These are phyloP conservation scores for Drosophila aff. DNA, from an alignment of 1,140 invertebrate genomes.

Conservation along the genomic window DNA sequence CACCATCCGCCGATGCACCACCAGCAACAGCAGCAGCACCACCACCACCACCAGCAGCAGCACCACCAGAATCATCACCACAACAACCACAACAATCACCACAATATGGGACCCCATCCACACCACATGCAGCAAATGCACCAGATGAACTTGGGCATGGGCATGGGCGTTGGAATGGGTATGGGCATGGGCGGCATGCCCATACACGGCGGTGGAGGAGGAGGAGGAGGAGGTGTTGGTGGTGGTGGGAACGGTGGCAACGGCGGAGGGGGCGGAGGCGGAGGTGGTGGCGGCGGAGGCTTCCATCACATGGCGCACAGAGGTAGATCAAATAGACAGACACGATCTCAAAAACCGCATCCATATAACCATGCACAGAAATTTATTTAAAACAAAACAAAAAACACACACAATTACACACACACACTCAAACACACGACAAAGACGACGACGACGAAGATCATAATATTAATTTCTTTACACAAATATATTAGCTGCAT, in stretches of 20 bases:
- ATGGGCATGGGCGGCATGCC: slow-evolving; percentile 54
- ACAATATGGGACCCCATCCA: slow-evolving; percentile 46
- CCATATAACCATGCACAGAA: slow-evolving; percentile 85
- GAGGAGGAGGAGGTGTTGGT: not conserved
- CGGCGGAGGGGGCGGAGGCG: slow-evolving; percentile 25
- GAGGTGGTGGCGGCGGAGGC: slow-evolving; percentile 56
- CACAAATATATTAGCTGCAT: slow-evolving; percentile 79
- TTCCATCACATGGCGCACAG: slow-evolving; percentile 84
- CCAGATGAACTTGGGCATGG: slow-evolving; percentile 44
- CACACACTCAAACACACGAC: not conserved
- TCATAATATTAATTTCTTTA: slow-evolving; percentile 71
- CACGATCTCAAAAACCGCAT: slow-evolving; percentile 85
- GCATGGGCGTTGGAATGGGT: slow-evolving; percentile 56
- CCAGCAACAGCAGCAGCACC: slow-evolving; percentile 31
- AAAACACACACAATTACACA: not conserved
- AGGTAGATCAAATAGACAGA: slow-evolving; percentile 84
- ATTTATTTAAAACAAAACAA: slow-evolving; percentile 74
- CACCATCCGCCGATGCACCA: slow-evolving; percentile 43
- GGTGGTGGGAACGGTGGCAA: slow-evolving; percentile 10
- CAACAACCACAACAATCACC: slow-evolving; percentile 25
- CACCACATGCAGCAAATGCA: slow-evolving; percentile 74
- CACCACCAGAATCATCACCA: slow-evolving; percentile 32
- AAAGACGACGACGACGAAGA: slow-evolving; percentile 3
- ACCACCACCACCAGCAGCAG: slow-evolving; percentile 36
- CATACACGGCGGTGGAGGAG: slow-evolving; percentile 46